A percentile compares a stretch with the other conserved stretches of the same genome.
phyloP scores from a whole-genome alignment of 2,113 vertebrate genomes.

The Mustela nigripes region DNA sequence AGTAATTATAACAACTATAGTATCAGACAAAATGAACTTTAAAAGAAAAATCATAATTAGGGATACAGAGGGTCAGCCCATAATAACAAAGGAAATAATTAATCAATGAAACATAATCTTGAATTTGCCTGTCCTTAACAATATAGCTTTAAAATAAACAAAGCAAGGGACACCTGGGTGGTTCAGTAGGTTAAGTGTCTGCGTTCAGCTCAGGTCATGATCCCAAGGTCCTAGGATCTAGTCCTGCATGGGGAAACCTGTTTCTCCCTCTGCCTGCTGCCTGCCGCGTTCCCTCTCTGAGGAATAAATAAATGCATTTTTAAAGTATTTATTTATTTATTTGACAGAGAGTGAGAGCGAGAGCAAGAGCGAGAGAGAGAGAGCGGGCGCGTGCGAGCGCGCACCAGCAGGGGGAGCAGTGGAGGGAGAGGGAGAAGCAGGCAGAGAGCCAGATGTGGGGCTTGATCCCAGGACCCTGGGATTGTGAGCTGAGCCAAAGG shows the following conservation, averaged over 20 bases:
- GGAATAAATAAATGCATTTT: too few relatives aligned
- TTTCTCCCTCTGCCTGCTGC: background rate
- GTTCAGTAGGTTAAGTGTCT: background rate
- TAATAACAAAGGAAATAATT: conserved; percentile 15
- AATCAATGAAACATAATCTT: background rate
- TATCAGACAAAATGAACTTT: conserved; percentile 26
- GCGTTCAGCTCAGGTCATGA: background rate
- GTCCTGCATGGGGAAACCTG: background rate
- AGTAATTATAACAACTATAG: background rate
- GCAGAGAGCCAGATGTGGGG: too few relatives aligned
- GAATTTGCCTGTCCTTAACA: background rate
- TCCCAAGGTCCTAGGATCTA: background rate
- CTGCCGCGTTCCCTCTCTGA: background rate
- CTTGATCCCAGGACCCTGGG: too few relatives aligned
- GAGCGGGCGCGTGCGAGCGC: fast-evolving
- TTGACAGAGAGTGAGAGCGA: too few relatives aligned
- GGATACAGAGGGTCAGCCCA: background rate
- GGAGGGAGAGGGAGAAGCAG: too few relatives aligned
- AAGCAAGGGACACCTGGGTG: background rate
- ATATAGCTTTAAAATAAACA: background rate
- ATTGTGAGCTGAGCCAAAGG: too few relatives aligned
- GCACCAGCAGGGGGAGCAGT: too few relatives aligned
- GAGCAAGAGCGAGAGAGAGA: too few relatives aligned
- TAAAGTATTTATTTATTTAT: too few relatives aligned
- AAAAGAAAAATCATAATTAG: background rate